These are phyloP conservation scores for Climacteris rufus DNA, from an alignment of 2,113 vertebrate genomes.

Conservation along the genomic window DNA sequence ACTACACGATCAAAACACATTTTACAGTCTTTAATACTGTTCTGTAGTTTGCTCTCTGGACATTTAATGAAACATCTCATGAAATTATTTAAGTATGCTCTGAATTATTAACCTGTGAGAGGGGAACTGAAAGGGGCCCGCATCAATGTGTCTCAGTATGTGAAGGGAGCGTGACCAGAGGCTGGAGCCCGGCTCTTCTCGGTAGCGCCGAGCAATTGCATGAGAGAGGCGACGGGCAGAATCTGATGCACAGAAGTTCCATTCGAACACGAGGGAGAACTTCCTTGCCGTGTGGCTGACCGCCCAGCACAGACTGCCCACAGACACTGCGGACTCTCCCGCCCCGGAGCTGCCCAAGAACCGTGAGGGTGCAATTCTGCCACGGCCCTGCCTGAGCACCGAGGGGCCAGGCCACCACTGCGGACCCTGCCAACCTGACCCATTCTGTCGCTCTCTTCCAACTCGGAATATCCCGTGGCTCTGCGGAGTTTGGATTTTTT, in stretches of 20 bases:
- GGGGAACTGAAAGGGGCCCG: background rate
- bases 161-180: background rate
- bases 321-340: rapidly evolving
- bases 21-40: background rate
- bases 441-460: background rate
- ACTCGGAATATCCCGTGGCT: background rate
- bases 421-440: background rate
- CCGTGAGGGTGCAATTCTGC: background rate
- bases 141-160: background rate
- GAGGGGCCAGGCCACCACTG: rapidly evolving
- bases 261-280: background rate
- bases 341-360: background rate
- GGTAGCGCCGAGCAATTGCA: too few species aligned
- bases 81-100: background rate
- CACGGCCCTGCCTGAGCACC: background rate
- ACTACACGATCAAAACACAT: background rate
- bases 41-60: background rate
- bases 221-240: background rate
- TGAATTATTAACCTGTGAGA: background rate
- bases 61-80: background rate
- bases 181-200: background rate
- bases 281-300: too few species aligned
- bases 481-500: background rate
- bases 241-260: background rate
- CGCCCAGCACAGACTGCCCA: rapidly evolving